These are phyloP conservation scores for Intellagama lesueurii DNA, from an alignment of 2,797 vertebrate species.

Conservation along the genomic window DNA sequence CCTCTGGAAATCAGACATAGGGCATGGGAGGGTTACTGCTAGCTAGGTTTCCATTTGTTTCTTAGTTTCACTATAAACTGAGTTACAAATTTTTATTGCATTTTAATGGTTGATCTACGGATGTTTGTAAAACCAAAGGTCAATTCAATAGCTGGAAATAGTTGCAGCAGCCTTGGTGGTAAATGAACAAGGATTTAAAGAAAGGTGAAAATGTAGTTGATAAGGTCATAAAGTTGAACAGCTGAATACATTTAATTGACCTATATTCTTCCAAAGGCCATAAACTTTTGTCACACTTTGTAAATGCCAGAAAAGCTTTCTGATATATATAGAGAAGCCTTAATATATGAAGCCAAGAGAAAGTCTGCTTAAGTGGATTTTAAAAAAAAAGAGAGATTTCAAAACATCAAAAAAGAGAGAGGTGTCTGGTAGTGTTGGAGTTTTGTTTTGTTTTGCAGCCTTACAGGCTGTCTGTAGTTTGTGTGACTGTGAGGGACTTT, in stretches of 20 bases:
- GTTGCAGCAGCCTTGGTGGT: conserved; percentile 48
- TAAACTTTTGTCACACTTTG: conserved; percentile 55
- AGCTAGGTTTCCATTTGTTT: conserved; percentile 43
- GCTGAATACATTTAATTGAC: conserved; percentile 51
- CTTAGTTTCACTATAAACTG: conserved; percentile 59
- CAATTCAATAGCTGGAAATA: conserved; percentile 73
- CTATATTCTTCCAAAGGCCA: conserved; percentile 51
- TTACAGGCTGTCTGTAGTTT: no score
- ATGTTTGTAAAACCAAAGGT: conserved; percentile 73
- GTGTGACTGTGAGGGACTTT: no score
- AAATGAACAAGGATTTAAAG: conserved; percentile 55
- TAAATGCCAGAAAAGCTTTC: conserved; percentile 49
- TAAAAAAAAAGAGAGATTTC: background rate
- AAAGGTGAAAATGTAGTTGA: conserved; percentile 58
- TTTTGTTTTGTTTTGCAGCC: no score
- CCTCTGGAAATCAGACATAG: background rate
- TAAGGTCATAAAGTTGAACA: conserved; percentile 66
- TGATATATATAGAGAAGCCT: conserved; percentile 33
- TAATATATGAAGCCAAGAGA: conserved; percentile 26
- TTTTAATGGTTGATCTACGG: conserved; percentile 68
- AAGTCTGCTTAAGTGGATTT: conserved; percentile 17
- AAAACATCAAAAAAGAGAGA: accelerated
- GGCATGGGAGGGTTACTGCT: conserved; percentile 48
- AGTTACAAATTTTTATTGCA: conserved; percentile 67
- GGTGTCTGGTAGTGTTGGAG: no score